Percentiles rank a stretch among this genome's conserved stretches.
These are phyloP conservation scores for Lepus townsendii DNA, from an alignment of 2,797 vertebrate genomes.

Conservation along the genomic window DNA sequence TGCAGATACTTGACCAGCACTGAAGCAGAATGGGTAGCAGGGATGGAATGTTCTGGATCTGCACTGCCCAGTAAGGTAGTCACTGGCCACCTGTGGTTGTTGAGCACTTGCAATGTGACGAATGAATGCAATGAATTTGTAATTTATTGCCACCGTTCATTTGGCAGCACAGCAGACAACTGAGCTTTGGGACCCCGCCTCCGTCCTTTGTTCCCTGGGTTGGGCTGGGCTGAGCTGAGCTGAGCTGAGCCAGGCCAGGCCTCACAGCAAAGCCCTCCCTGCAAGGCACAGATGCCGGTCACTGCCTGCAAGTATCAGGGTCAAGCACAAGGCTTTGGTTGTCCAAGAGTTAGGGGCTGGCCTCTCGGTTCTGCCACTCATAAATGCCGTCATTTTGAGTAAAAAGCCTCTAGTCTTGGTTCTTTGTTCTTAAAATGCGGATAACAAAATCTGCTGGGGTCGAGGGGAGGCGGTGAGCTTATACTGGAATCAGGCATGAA, in stretches of 20 bases:
- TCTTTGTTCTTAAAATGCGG: neutral
- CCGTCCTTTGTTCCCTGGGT: neutral
- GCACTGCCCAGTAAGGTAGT: rapidly evolving
- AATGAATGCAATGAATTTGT: neutral
- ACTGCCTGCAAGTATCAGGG: neutral
- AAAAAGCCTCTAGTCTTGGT: neutral
- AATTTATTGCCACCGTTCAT: neutral
- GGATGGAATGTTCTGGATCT: neutral
- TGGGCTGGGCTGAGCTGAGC: neutral
- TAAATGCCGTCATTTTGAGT: neutral
- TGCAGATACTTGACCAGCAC: neutral
- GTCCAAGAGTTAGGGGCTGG: neutral
- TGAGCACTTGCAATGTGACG: neutral
- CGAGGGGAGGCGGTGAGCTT: neutral
- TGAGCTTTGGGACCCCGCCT: neutral
- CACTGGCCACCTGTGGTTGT: neutral
- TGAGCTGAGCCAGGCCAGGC: too few relatives aligned
- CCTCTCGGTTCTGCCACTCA: neutral
- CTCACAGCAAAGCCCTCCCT: neutral
- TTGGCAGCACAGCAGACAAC: rapidly evolving
- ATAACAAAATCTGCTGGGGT: neutral
- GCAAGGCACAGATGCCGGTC: neutral
- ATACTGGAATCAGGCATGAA: neutral
- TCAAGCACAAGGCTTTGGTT: neutral
- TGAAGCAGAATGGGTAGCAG: neutral